Evolutionary conservation across 1,140 invertebrate species (phyloP).

Genomic region (Polypedilum pembai): DNA sequence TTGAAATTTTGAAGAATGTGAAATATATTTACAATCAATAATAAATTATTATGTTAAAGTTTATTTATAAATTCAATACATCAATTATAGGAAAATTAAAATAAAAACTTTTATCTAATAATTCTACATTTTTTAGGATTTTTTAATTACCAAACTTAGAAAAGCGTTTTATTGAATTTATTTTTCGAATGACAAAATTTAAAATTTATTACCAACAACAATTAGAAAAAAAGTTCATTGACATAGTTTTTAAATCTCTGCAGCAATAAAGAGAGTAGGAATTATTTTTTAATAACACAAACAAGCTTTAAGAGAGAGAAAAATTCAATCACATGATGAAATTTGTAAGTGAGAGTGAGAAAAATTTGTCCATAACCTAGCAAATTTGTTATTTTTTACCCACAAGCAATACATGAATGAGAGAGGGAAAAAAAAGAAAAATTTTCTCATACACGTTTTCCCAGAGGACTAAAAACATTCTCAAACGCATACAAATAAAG

Average conservation of each 20-base stretch:
- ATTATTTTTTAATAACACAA: not conserved
- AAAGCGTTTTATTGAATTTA: no score
- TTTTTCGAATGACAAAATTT: no score
- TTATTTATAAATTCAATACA: no score
- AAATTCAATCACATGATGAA: conserved; percentile 11
- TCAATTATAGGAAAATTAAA: no score
- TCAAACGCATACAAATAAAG: not conserved
- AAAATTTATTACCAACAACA: not conserved
- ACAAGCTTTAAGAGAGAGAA: not conserved
- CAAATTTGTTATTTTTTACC: not conserved
- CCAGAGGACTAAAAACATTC: conserved; percentile 1
- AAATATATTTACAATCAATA: not conserved
- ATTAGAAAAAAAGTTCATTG: not conserved
- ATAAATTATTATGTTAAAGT: no score
- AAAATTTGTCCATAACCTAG: conserved; percentile 17
- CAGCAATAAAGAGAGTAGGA: not conserved
- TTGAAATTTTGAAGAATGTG: not conserved
- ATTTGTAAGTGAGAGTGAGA: not conserved
- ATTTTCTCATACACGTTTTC: conserved; percentile 1
- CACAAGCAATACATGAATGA: not conserved
- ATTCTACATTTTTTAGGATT: no score
- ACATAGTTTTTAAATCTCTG: not conserved
- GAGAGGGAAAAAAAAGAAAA: conserved; percentile 16
- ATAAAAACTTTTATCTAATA: no score
- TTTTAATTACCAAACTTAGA: no score